Evolutionary conservation across 2,888 invertebrate genomes (phyloP), one percentile per base, ranked within the genome.

Genomic region (Drosophila hawaiiensis): DNA sequence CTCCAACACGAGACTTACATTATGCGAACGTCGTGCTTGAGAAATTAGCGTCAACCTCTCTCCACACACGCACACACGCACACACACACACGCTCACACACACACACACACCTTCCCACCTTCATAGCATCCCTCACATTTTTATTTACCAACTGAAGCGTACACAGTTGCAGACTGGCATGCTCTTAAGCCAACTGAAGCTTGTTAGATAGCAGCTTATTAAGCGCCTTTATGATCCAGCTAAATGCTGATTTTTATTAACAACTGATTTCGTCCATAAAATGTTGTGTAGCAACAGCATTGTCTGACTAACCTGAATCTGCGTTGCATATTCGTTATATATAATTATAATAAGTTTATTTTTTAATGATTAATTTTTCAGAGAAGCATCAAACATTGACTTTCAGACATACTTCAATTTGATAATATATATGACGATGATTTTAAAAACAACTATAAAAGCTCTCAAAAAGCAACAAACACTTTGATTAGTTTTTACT

Each of bases 1-100:
- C 68, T 68, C 53, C 62, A 71, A 75, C 85, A 85, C 43, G 67
- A 71, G 84, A 84, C 86, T 84, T 84, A 82, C 89, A 89, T 84
- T 84, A 89, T 73, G 84, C 71, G 31, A 54, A 55, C 67, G 58
- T 53, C 59, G 63, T 55, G 64, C 52, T 47, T 64, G 80, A 78
- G 77, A 76, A 78, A 80, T 78, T 80, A 80, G 67, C 54, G 47
- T 37, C 37, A 58, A 37, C 10, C 9, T 10, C 49, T 19, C 22
- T 19, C 19, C 53, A 2, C 14, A 9, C 28, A 33, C 35, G 0
- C 56, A 41, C 61, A 10, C 50, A 29, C 43, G 1, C n/a, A 12
- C n/a, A n/a, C n/a, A 9, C n/a, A 41, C n/a, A 10, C 41, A 2
- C 41, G n/a, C n/a, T n/a, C 41, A n/a, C 39, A 19, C n/a, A n/a